Percentiles rank a stretch among this genome's conserved stretches.
Evolutionary conservation across 2,797 vertebrate species (phyloP).

Genomic region (Sarcophilus harrisii): DNA sequence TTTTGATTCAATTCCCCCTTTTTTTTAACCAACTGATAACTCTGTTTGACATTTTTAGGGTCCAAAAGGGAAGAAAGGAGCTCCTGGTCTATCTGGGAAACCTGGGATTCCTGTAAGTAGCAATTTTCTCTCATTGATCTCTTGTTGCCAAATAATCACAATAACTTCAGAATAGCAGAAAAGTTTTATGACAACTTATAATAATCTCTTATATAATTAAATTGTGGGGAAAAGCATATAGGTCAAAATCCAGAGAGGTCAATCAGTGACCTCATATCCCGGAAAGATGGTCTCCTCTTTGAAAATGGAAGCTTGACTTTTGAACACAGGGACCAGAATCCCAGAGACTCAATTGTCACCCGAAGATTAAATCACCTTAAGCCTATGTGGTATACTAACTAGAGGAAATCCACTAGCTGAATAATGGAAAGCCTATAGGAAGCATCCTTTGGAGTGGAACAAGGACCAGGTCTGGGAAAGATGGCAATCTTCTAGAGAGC

Average conservation of each 20-base stretch:
- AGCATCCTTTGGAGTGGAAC: not conserved
- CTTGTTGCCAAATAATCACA: conserved; percentile 66
- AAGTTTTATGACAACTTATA: conserved; percentile 55
- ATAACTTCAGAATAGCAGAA: conserved; percentile 61
- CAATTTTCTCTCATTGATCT: conserved; percentile 52
- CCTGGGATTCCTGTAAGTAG: conserved; percentile 92
- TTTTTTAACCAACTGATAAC: conserved; percentile 61
- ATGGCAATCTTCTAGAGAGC: not conserved
- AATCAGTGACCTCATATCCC: conserved; percentile 59
- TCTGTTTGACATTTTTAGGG: conserved; percentile 88
- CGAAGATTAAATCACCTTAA: conserved; percentile 5
- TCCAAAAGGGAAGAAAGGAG: conserved; percentile 91
- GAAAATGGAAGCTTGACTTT: conserved; percentile 35
- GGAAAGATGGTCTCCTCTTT: conserved; percentile 10
- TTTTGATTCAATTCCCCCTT: conserved; percentile 24
- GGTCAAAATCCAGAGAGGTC: conserved; percentile 53
- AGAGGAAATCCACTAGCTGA: not conserved
- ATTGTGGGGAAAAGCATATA: conserved; percentile 53
- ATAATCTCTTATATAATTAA: conserved; percentile 67
- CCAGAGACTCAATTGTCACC: conserved; percentile 29
- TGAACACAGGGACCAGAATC: conserved; percentile 35
- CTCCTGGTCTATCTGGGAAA: conserved; percentile 89
- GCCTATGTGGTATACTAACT: not conserved
- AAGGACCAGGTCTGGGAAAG: not conserved
- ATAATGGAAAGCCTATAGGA: not conserved